Base-by-base conservation (phyloP, 2,113 vertebrate genomes). In the Pseudolaguvia tuberculata region DNA sequence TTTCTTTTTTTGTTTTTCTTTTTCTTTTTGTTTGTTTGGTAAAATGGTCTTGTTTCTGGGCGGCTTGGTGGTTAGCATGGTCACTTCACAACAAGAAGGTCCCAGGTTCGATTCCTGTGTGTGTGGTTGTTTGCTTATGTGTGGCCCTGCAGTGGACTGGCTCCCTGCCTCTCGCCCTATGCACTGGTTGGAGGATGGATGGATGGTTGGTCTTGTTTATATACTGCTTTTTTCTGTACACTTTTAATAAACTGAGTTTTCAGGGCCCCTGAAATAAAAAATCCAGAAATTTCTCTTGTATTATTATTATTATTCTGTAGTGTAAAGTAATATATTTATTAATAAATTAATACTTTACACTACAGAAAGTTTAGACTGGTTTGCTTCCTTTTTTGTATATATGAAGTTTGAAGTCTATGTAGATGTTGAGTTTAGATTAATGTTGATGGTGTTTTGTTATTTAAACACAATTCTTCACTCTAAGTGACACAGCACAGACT, bases 401-500 rank as follows among this genome's bases (percentile, higher is more conserved):
- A n/a, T 55, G 48, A 65, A 58, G 39, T 42, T 56, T 67, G n/a
- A n/a, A n/a, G 6, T 68, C 17, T 59, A 13, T 11, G 25, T 20
- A 52, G 6, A 35, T 31, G 17, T 31, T 70, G 56, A 50, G 58
- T 67, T 52, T 51, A 17, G 51, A 25, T 69, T 55, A 2, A 35
- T 66, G 59, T 42, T 51, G 52, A 62, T 51, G 23, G 25, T 45
- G 18, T 53, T 23, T 23, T 53, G 31, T 39, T 29, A n/a, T 55
- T 50, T 25, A 58, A 47, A 17, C 21, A 10, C 8, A 11, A 20
- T 58, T 45, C 31, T 59, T 45, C 20, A 21, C 42, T 75, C 20
- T 48, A 86, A 82, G 76, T 79, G 73, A 72, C 82, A 83, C 76
- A 91, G 90, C 90, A 83, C 90, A 81, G 86, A 87, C 88, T 89